Evolutionary conservation across 2,888 invertebrate genomes (phyloP).

Genomic region (Acanthococcus lagerstroemiae): DNA sequence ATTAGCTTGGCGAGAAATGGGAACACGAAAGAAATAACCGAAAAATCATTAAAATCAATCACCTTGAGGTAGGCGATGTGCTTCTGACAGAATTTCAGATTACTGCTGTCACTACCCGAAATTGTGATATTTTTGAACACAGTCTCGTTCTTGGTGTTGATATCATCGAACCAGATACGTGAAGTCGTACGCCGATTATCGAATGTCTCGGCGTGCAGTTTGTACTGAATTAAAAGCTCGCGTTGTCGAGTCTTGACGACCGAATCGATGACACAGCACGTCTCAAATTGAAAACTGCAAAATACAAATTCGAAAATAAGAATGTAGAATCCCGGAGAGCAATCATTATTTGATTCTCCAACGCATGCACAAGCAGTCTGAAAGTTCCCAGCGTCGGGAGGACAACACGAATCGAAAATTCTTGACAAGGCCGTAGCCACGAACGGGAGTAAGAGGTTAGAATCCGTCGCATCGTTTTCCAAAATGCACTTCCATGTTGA

Average conservation of each 20-base stretch:
- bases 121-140: constrained; percentile 34
- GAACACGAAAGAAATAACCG: too few relatives aligned
- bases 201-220: constrained; percentile 74
- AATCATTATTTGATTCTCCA: background rate
- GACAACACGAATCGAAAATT: too few relatives aligned
- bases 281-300: constrained; percentile 63
- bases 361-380: background rate
- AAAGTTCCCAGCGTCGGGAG: too few relatives aligned
- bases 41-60: constrained; percentile 33
- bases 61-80: constrained; percentile 75
- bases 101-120: constrained; percentile 34
- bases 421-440: too few relatives aligned
- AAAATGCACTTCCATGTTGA: too few relatives aligned
- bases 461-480: too few relatives aligned
- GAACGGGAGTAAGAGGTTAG: too few relatives aligned
- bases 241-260: constrained; percentile 43
- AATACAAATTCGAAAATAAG: constrained; percentile 22
- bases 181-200: constrained; percentile 64
- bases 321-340: background rate
- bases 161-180: constrained; percentile 60
- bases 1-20: too few relatives aligned
- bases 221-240: constrained; percentile 54
- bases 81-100: constrained; percentile 51
- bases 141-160: background rate
- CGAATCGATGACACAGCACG: constrained; percentile 69